Evolutionary conservation across 2,888 invertebrate genomes (phyloP).

Genomic region (Meiosimyza platycephala): DNA sequence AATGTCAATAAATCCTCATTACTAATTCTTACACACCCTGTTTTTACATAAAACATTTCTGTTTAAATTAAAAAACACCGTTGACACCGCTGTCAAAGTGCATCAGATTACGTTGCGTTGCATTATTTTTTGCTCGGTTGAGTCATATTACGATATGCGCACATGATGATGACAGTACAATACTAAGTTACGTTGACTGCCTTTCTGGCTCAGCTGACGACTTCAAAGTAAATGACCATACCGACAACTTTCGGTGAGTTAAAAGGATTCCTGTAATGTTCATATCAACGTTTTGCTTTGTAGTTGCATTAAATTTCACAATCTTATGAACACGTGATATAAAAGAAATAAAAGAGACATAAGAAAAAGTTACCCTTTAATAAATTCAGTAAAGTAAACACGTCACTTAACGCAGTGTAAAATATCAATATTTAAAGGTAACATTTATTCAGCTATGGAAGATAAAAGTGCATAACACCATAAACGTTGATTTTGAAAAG

Average conservation of each 20-base stretch:
- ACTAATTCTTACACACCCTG: no score
- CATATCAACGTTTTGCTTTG: constrained; percentile 16
- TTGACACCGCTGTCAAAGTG: not conserved
- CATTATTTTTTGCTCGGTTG: not conserved
- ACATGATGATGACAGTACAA: constrained; percentile 5
- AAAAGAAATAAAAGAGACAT: not conserved
- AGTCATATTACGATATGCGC: constrained; percentile 9
- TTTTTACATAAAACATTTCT: no score
- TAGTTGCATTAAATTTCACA: constrained; percentile 21
- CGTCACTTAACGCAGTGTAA: no score
- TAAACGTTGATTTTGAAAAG: no score
- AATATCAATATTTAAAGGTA: no score
- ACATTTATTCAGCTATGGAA: no score
- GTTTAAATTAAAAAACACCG: not conserved
- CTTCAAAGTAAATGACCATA: constrained; percentile 3
- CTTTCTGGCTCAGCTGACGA: not conserved
- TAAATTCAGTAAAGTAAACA: no score
- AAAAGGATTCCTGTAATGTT: not conserved
- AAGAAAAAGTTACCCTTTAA: not conserved
- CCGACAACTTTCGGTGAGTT: not conserved
- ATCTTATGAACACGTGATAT: not conserved
- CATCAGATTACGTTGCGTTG: not conserved
- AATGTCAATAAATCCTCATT: no score
- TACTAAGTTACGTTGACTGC: not conserved
- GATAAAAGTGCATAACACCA: no score